phyloP scores from a whole-genome alignment of 1,140 invertebrate genomes.

The Gryllus bimaculatus region DNA sequence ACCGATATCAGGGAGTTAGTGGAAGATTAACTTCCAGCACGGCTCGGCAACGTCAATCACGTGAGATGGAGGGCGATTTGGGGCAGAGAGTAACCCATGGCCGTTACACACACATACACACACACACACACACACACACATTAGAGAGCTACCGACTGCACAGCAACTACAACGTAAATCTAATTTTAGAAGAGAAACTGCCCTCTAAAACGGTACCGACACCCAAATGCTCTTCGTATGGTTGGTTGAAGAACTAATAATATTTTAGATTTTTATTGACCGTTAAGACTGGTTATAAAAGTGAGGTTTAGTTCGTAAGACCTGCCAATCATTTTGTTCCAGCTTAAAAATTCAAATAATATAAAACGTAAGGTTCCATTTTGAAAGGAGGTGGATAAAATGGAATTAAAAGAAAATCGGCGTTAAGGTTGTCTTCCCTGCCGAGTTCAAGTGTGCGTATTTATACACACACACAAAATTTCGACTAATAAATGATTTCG shows the following conservation, averaged over 20 bases:
- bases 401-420: no score
- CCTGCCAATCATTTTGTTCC: background rate
- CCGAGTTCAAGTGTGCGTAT: no score
- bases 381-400: no score
- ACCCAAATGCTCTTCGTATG: background rate
- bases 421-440: no score
- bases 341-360: background rate
- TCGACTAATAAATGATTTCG: no score
- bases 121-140: background rate
- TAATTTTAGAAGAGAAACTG: background rate
- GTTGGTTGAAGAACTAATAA: background rate
- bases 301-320: background rate
- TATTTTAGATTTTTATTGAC: background rate
- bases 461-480: no score
- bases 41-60: background rate
- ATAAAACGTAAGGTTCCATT: no score
- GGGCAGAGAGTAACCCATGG: background rate
- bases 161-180: background rate
- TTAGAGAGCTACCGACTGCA: background rate
- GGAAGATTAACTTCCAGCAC: background rate
- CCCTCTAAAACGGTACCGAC: background rate
- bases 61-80: background rate
- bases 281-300: background rate
- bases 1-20: background rate
- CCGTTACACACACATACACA: background rate